Base-by-base conservation (phyloP, 2,113 vertebrate species). In the Epinephelus fuscoguttatus region DNA sequence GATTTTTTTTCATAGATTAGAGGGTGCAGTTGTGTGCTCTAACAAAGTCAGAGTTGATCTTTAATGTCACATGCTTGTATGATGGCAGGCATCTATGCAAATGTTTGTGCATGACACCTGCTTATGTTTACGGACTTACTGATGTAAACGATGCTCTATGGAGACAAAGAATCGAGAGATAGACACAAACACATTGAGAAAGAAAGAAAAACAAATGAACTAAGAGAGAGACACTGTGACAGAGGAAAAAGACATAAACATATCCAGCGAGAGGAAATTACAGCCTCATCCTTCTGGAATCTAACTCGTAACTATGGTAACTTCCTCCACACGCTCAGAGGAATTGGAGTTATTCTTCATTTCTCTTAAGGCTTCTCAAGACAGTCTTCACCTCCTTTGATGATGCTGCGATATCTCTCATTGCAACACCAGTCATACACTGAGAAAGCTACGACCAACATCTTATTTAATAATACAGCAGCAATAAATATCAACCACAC, bases 291-390 rank as follows among this genome's bases (percentile, higher is more conserved):
- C 68, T 37, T 37, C 12, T 55, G 19, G 5, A 70, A 91, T 90
- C 85, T 90, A 64, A 85, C 85, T 86, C 56, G 91, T 92, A 86
- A 90, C 92, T 88, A 93, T 92, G 91, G 90, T 80, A 91, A 92
- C 92, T 79, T 88, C 81, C 86, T 66, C 85, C 86, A 88, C 84
- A 85, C 80, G 84, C 82, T 90, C 75, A 74, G 84, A 92, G 70
- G 71, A 91, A 82, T 81, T 84, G 74, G 74, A 77, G 69, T 78
- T 72, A 42, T 60, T 69, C 49, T 61, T 55, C 69, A 45, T 64
- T 64, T 64, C 33, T 53, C 30, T 75, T 63, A 18, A 55, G 60
- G 60, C 49, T 25, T 49, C 60, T 64, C 30, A 40, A 69, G 47
- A 21, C 18, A n/a, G 49, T 33, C 47, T 21, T 33, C 15, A 21